Base-by-base conservation (phyloP, 2,888 invertebrate genomes). In the Tipula unca region DNA sequence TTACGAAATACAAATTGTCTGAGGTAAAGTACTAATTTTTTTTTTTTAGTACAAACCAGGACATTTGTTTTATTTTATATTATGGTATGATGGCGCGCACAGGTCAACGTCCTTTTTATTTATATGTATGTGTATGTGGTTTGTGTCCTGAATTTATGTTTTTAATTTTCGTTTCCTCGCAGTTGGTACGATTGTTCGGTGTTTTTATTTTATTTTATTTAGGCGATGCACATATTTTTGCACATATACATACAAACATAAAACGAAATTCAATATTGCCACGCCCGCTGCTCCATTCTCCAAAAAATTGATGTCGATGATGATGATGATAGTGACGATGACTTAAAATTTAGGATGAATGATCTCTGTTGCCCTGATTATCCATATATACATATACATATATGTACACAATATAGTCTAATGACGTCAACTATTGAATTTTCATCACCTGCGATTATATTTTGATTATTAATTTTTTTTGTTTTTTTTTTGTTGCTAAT, bases 221-320 rank as follows among this genome's bases (percentile, higher is more conserved):
- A 2, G 48, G 69, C 69, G 69, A 69, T 69, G 69, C 69, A 69
- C 20, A 25, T 69, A 54, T 25, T 69, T 69, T 69, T 69, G 25
- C 69, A 69, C 69, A 48, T 17, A n/a, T n/a, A n/a, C n/a, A n/a
- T n/a, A n/a, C n/a, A n/a, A n/a, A 69, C 69, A 69, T 13, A 25
- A 69, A 69, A 25, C 6, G 3, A 69, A 69, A 69, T 69, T 69
- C 69, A 69, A 69, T 69, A 69, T 69, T 69, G 69, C 69, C 69
- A 69, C 69, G 69, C 69, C 69, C 69, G 69, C 69, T 69, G 69
- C 69, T 69, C 25, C 69, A 69, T 69, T 69, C 69, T 69, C 69
- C 25, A 25, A 69, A n/a, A n/a, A n/a, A n/a, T n/a, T n/a, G n/a
- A 69, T 69, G 20, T 69, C 69, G 69, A 25, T 48, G 48, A 48